Evolutionary conservation across 1,140 invertebrate genomes (phyloP).

Genomic region (Drosophila ercepeae): DNA sequence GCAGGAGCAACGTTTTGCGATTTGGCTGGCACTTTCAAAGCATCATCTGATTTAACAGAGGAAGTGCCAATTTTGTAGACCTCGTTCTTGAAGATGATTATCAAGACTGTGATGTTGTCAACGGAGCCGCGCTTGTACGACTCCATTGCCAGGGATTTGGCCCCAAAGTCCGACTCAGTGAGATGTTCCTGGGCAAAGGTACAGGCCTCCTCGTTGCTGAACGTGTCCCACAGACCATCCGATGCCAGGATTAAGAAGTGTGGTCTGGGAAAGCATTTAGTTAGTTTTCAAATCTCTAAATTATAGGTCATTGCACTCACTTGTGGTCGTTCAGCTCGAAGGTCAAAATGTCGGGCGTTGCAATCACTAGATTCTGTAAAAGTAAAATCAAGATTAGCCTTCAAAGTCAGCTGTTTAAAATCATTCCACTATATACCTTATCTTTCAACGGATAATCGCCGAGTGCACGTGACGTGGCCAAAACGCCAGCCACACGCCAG

Average conservation of each 20-base stretch:
- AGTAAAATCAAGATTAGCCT: slow-evolving; percentile 5
- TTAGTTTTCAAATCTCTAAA: background rate
- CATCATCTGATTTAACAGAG: slow-evolving; percentile 12
- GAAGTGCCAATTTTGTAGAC: slow-evolving; percentile 66
- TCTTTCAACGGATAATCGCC: slow-evolving; percentile 98
- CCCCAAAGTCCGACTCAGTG: slow-evolving; percentile 93
- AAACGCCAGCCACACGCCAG: slow-evolving; percentile 97
- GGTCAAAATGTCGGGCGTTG: slow-evolving; percentile 97
- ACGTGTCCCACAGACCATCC: slow-evolving; percentile 98
- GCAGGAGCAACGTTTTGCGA: slow-evolving; percentile 24
- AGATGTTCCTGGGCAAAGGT: slow-evolving; percentile 92
- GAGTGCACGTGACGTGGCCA: slow-evolving; percentile 96
- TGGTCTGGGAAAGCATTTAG: slow-evolving; percentile 84
- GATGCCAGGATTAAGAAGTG: slow-evolving; percentile 96
- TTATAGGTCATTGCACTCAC: slow-evolving; percentile 51
- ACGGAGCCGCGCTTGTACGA: slow-evolving; percentile 96
- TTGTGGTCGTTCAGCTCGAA: slow-evolving; percentile 94
- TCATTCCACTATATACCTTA: slow-evolving; percentile 50
- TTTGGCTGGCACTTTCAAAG: slow-evolving; percentile 42
- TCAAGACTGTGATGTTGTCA: slow-evolving; percentile 97
- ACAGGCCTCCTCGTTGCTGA: slow-evolving; percentile 96
- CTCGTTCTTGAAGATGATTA: slow-evolving; percentile 92
- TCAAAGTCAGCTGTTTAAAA: slow-evolving; percentile 5
- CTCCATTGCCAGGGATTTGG: slow-evolving; percentile 94
- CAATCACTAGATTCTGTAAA: slow-evolving; percentile 92